Evolutionary conservation across 2,888 invertebrate species (phyloP), one percentile per base, ranked within the genome.

Genomic region (Cylloceria caligata): DNA sequence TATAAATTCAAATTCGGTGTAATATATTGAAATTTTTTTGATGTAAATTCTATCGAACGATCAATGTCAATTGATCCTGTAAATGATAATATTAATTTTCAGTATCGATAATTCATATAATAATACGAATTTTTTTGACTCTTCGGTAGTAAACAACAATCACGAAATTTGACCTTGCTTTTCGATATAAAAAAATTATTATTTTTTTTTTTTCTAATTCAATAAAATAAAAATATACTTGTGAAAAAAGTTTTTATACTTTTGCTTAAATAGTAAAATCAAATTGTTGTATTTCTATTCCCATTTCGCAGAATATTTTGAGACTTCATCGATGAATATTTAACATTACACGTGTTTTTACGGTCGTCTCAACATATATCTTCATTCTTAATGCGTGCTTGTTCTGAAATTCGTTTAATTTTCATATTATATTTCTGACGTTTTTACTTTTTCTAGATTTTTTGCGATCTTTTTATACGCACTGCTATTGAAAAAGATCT

Each of bases 281-380:
- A 36, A 65, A 34, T 27, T 45, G 52, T 57, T 55, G 7, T 62
- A 67, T 21, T 75, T 83, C 68, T 27, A 64, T 83, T 72, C 76
- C 81, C 78, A 83, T 83, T 87, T 87, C 86, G 86, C 89, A 84
- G 87, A 89, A 88, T 88, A 86, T 87, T 90, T 90, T 88, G 88
- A 87, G 77, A 69, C 64, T 75, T 84, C 81, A 69, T 80, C 77
- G 78, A 84, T 83, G 76, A 85, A 84, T 83, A 76, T 84, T 72
- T 71, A 76, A 86, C 84, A 87, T 84, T 83, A 84, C 81, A 86
- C 85, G 83, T 87, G 87, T 85, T 45, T n/a, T 82, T 84, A 86
- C 86, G 87, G 77, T 85, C 84, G 73, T 83, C 73, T 85, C 81
- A 71, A 74, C 76, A 85, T 83, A 79, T 85, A 83, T 81, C 68